Conservation (phyloP, 2,888 invertebrate species). For the Psylliodes chrysocephalus region DNA sequence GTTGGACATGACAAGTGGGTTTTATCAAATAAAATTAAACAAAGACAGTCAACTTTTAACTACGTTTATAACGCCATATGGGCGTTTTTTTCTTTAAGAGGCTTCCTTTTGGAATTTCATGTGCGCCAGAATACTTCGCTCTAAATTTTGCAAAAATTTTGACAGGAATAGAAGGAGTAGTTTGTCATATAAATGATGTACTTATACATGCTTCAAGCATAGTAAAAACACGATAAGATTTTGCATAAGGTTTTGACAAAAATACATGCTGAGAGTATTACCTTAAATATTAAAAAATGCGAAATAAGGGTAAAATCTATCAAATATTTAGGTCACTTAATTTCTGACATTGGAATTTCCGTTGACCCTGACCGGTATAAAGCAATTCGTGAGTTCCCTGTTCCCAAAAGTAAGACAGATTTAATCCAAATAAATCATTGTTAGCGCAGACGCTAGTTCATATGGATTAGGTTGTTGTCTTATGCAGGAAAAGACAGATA, state of each 20-base stretch:
- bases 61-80: constrained; percentile 8
- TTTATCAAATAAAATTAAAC: constrained; percentile 25
- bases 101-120: constrained; percentile 25
- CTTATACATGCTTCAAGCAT: constrained; percentile 18
- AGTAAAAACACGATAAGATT: constrained; percentile 29
- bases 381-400: constrained; percentile 43
- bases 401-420: constrained; percentile 36
- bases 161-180: constrained; percentile 23
- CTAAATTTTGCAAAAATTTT: constrained; percentile 27
- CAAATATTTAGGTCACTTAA: constrained; percentile 46
- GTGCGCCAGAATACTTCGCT: constrained; percentile 24
- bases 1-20: constrained; percentile 39
- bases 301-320: not conserved
- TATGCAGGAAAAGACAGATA: constrained; percentile 17
- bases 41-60: not conserved
- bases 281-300: constrained; percentile 26
- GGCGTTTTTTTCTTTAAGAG: constrained; percentile 21
- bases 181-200: constrained; percentile 31
- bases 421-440: not conserved
- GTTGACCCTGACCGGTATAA: constrained; percentile 40
- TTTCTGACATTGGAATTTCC: constrained; percentile 42
- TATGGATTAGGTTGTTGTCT: constrained; percentile 25
- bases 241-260: constrained; percentile 1
- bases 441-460: constrained; percentile 25
- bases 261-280: constrained; percentile 18